A percentile compares a stretch with the other conserved stretches of the same genome.
phyloP scores from a whole-genome alignment of 1,140 invertebrate genomes.

The Amphibalanus amphitrite region DNA sequence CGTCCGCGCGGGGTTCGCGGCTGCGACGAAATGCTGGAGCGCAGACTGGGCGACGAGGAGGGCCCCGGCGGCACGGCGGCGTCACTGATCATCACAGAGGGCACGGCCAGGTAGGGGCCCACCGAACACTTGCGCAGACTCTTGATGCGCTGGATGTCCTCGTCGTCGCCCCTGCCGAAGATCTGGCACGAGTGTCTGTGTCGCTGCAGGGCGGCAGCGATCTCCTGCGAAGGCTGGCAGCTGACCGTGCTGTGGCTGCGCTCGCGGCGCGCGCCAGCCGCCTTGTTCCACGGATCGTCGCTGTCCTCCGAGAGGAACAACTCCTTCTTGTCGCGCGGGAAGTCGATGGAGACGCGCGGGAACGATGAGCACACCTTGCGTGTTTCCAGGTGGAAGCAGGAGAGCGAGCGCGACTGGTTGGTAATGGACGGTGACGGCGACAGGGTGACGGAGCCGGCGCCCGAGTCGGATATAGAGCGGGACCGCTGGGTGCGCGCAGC shows the following conservation, averaged over 20 bases:
- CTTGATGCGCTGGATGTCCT: slow-evolving; percentile 18
- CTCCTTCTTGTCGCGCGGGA: slow-evolving; percentile 16
- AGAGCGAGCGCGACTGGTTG: background rate
- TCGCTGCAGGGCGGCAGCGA: too few relatives aligned
- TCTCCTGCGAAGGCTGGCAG: slow-evolving; percentile 13
- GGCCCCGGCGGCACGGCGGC: too few relatives aligned
- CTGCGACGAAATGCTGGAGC: too few relatives aligned
- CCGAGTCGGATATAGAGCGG: background rate
- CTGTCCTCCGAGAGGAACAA: slow-evolving; percentile 18
- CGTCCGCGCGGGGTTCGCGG: too few relatives aligned
- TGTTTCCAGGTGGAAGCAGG: background rate
- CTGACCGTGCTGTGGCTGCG: slow-evolving; percentile 18
- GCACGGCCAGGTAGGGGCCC: too few relatives aligned
- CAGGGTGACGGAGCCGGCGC: too few relatives aligned
- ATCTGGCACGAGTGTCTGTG: slow-evolving; percentile 19
- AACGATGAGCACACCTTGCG: slow-evolving; percentile 10
- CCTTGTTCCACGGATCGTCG: slow-evolving; percentile 16
- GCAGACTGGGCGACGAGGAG: too few relatives aligned
- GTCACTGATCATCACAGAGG: too few relatives aligned
- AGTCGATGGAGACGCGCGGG: slow-evolving; percentile 19
- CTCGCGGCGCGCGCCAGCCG: slow-evolving; percentile 13
- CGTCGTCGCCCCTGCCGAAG: slow-evolving; percentile 26
- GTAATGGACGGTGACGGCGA: too few relatives aligned
- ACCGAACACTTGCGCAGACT: too few relatives aligned
- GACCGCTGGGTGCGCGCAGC: background rate